Conservation (phyloP, 2,888 invertebrate genomes). For the Macaria notata region DNA sequence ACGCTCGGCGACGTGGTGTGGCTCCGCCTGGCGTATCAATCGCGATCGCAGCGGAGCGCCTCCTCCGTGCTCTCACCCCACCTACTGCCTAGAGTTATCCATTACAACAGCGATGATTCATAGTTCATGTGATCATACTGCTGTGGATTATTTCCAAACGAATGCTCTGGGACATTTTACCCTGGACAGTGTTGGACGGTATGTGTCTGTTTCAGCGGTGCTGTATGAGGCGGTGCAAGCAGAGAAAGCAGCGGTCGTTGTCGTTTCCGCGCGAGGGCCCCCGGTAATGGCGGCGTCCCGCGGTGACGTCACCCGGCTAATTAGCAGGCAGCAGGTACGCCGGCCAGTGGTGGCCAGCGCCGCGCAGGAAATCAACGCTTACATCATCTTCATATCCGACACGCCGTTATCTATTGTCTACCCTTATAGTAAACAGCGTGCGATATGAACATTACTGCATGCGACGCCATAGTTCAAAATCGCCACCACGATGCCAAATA, state of each 20-base stretch:
- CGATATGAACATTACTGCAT: constrained; percentile 4
- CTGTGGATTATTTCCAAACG: background rate
- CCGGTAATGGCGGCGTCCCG: constrained; percentile 68
- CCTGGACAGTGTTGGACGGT: constrained; percentile 48
- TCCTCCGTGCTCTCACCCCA: constrained; percentile 38
- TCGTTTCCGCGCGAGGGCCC: constrained; percentile 78
- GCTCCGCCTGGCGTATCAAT: constrained; percentile 68
- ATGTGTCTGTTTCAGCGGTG: constrained; percentile 17
- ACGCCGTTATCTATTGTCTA: constrained; percentile 54
- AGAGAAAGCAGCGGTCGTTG: constrained; percentile 79
- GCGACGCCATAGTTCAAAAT: background rate
- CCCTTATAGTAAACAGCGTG: constrained; percentile 18
- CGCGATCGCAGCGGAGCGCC: constrained; percentile 51
- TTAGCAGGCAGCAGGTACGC: constrained; percentile 68
- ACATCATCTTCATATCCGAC: constrained; percentile 67
- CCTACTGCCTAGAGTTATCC: constrained; percentile 15
- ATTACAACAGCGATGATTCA: constrained; percentile 25
- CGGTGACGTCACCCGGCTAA: constrained; percentile 73
- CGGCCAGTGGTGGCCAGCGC: constrained; percentile 47
- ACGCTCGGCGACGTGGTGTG: constrained; percentile 72
- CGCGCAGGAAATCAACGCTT: constrained; percentile 73
- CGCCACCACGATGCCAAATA: no score
- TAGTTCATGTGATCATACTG: constrained; percentile 7
- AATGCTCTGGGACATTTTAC: constrained; percentile 14
- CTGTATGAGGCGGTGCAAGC: constrained; percentile 28